Evolutionary conservation across 35 echinoderm and acorn worm genomes (phyloP).

Genomic region (Chiridota heheva): DNA sequence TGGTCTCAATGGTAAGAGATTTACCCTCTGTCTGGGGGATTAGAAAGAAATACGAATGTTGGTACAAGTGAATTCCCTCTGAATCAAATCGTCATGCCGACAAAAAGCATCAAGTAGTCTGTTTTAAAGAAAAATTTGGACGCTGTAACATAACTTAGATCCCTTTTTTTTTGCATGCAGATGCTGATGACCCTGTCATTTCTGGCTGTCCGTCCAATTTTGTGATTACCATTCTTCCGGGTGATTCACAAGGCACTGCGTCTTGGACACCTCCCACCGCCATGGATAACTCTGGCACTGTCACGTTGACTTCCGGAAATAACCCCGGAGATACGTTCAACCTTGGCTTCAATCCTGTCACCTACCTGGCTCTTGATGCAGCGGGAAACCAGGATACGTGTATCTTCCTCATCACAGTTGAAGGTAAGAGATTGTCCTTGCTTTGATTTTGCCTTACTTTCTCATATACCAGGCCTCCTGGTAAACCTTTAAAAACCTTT

Average conservation of each 20-base stretch:
- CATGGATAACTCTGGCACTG: slow-evolving; percentile 48
- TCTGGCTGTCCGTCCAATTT: slow-evolving; percentile 25
- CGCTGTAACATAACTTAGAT: too few relatives aligned
- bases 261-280: slow-evolving; percentile 48
- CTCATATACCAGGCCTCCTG: too few relatives aligned
- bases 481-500: too few relatives aligned
- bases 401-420: slow-evolving; percentile 25
- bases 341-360: background rate
- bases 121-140: too few relatives aligned
- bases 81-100: too few relatives aligned
- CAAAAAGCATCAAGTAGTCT: too few relatives aligned
- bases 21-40: too few relatives aligned
- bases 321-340: slow-evolving; percentile 22
- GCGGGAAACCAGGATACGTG: slow-evolving; percentile 18
- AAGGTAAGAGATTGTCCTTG: too few relatives aligned
- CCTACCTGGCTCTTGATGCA: slow-evolving; percentile 17
- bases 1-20: too few relatives aligned
- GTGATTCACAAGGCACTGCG: background rate
- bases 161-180: slow-evolving; percentile 3
- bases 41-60: too few relatives aligned
- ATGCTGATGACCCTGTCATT: slow-evolving; percentile 19
- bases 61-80: too few relatives aligned
- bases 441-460: too few relatives aligned
- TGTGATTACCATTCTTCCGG: background rate
- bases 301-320: slow-evolving; percentile 22